These are phyloP conservation scores for Saccopteryx leptura DNA, from an alignment of 2,113 vertebrate species.

Conservation along the genomic window DNA sequence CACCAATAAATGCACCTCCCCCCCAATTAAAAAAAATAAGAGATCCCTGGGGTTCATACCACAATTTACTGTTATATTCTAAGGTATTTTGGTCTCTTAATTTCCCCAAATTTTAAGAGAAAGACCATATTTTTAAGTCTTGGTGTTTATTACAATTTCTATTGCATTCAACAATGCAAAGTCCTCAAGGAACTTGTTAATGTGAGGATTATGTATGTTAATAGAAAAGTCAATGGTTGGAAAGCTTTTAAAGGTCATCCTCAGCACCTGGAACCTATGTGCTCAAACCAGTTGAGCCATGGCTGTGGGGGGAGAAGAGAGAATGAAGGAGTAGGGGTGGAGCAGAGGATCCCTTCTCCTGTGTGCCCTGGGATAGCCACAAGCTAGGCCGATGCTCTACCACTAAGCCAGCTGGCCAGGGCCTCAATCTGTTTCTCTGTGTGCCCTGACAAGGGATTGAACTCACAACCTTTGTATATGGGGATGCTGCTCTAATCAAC, in stretches of 20 bases:
- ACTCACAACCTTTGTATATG: too few species aligned
- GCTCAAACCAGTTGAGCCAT: too few species aligned
- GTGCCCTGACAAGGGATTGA: too few species aligned
- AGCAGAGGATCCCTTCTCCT: too few species aligned
- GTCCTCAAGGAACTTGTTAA: neutral
- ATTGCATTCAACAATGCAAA: neutral
- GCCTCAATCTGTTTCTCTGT: too few species aligned
- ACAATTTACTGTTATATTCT: neutral
- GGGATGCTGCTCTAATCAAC: too few species aligned
- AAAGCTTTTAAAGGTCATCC: neutral
- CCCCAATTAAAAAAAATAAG: neutral
- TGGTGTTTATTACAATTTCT: neutral
- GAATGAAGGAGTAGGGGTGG: too few species aligned
- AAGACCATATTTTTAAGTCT: neutral
- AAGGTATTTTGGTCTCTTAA: neutral
- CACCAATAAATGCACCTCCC: too few species aligned
- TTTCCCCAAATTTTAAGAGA: slow-evolving; percentile 27
- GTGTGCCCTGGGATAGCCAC: too few species aligned
- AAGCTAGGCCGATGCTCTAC: too few species aligned
- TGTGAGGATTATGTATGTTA: neutral
- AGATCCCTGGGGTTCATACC: neutral
- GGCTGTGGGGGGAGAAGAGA: too few species aligned
- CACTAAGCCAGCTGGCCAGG: too few species aligned
- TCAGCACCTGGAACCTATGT: neutral
- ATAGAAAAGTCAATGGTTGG: neutral